phyloP scores from a whole-genome alignment of 2,113 vertebrate genomes.

The Lycaon pictus region DNA sequence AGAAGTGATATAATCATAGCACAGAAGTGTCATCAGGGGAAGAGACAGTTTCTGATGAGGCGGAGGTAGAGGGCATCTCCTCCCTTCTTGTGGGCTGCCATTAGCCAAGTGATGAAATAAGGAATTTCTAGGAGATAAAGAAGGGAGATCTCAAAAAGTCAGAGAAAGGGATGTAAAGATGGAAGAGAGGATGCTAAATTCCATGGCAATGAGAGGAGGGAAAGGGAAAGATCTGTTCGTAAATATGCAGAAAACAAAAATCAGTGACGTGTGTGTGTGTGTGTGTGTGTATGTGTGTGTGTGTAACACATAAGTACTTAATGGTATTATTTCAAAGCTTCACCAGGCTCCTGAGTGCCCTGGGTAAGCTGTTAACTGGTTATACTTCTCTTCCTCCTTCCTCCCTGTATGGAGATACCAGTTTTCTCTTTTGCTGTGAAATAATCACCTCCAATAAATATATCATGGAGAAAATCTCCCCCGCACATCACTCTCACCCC shows the following conservation, averaged over 20 bases:
- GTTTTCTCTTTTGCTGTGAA: not conserved
- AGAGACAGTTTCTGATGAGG: not conserved
- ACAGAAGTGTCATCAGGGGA: not conserved
- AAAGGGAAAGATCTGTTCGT: not conserved
- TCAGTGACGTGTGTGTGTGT: not conserved
- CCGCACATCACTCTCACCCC: not conserved
- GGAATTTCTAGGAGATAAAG: not conserved
- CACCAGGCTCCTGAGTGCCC: not conserved
- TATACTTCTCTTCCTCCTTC: not conserved
- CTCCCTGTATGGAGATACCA: not conserved
- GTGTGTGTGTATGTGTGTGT: too few species aligned
- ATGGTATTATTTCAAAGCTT: not conserved
- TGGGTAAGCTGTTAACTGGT: not conserved
- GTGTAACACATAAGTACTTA: not conserved
- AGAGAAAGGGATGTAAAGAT: not conserved
- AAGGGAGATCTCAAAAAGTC: not conserved
- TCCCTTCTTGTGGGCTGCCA: not conserved
- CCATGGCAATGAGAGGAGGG: not conserved
- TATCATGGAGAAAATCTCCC: not conserved
- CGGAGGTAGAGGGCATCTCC: not conserved
- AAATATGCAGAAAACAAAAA: not conserved
- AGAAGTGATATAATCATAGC: not conserved
- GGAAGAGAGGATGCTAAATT: not conserved
- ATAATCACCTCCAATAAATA: too few species aligned
- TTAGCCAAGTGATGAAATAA: not conserved